Base-by-base conservation (phyloP, 2,113 vertebrate species). In the Chitala chitala region DNA sequence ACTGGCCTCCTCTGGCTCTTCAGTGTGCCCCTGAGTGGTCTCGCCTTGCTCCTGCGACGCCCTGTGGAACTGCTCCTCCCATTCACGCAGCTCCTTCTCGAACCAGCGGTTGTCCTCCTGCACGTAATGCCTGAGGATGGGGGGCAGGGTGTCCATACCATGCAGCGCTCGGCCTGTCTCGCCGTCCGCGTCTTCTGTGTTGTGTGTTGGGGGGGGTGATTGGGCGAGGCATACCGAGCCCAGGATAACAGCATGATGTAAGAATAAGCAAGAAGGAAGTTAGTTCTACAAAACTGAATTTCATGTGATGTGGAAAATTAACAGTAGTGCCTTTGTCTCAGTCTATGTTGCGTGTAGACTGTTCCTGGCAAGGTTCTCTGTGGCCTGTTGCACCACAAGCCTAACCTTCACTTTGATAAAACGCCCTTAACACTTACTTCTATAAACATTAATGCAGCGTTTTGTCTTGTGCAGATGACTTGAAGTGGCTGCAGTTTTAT, bases 91-190 rank as follows among this genome's bases (percentile, higher is more conserved):
- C 85, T 99, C 95, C 78, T 92, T 94, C 81, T 96, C 93, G 70
- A 98, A 94, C 75, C 89, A 90, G 87, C 91, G 92, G 87, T 98
- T 99, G 72, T 98, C 94, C 78, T 97, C 93, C 33, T 90, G 87
- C 72, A 98, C 91, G 54, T 92, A 96, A 33, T 86, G 92, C 42
- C 86, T 86, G 33, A 99, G 92, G 36, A 92, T 81, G 0, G 87
- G 58, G 0, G 94, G 87, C 44, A 99, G 83, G 9, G 87, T 82
- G 48, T 94, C 92, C 36, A 96, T 81, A 46, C 94, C 94, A 38
- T 77, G 87, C 65, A 90, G 83, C 54, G 88, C 83, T 65, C 92
- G 92, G 0, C 87, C 90, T 0, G 79, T 89, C 82, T 93, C 90
- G 0, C 81, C 73, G 38, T 88, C 87, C 2, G 78, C 87, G 40